Conservation (phyloP, 2,888 invertebrate genomes). For the Pseudeuparius sepicola region DNA sequence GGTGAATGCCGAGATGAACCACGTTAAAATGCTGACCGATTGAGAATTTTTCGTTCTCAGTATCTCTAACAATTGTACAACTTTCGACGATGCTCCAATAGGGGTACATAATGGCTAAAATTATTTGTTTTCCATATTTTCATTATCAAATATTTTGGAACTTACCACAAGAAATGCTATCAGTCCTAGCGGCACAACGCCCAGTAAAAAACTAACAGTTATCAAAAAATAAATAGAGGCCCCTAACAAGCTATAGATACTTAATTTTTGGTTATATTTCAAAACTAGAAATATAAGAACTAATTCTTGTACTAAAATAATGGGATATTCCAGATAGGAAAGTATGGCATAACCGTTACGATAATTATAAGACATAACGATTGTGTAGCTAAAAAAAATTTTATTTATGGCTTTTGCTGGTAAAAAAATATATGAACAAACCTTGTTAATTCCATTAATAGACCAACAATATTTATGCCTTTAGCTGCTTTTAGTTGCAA, state of each 20-base stretch:
- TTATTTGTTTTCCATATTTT: slow-evolving; percentile 9
- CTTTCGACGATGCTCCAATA: slow-evolving; percentile 73
- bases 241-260: slow-evolving; percentile 35
- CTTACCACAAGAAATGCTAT: slow-evolving; percentile 57
- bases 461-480: slow-evolving; percentile 56
- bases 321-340: slow-evolving; percentile 77
- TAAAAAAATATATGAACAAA: slow-evolving; percentile 29
- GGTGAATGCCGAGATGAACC: slow-evolving; percentile 72
- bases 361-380: slow-evolving; percentile 73
- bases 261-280: slow-evolving; percentile 52
- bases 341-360: slow-evolving; percentile 61
- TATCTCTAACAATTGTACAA: slow-evolving; percentile 68
- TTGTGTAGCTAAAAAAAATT: slow-evolving; percentile 58
- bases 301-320: slow-evolving; percentile 66
- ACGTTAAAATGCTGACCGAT: slow-evolving; percentile 67
- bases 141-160: slow-evolving; percentile 3
- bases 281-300: slow-evolving; percentile 62
- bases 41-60: slow-evolving; percentile 59
- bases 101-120: slow-evolving; percentile 67
- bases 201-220: slow-evolving; percentile 40
- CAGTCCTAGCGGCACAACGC: slow-evolving; percentile 41
- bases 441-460: slow-evolving; percentile 62
- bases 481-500: slow-evolving; percentile 52
- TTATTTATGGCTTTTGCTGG: not conserved
- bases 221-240: slow-evolving; percentile 39